Base-by-base conservation (phyloP, 2,113 vertebrate genomes). In the Hystrix cristata region DNA sequence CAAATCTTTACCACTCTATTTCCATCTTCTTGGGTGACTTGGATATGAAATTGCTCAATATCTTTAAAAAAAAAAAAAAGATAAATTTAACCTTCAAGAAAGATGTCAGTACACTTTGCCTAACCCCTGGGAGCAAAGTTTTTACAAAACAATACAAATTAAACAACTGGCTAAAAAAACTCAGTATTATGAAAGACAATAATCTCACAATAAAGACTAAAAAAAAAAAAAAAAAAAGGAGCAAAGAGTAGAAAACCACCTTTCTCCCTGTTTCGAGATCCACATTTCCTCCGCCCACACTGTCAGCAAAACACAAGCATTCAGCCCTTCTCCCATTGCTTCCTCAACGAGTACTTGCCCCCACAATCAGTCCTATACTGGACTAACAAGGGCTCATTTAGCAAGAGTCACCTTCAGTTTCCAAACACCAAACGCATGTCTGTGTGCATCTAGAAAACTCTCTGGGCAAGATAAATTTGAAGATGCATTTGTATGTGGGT, bases 1-100 rank as follows among this genome's bases (percentile, higher is more conserved):
- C 87, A 76, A 93, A 80, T 67, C 84, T 99, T 99, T 98, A 99
- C 99, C 99, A 99, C 99, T 99, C 97, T 98, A 60, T 99, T 99
- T 71, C 98, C 99, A 81, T 99, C 99, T 97, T 99, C 99, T 91
- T 92, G 98, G 53, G 97, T 98, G 95, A 99, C 98, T 51, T 48
- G 97, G 94, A 99, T 98, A 74, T 99, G 99, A 98, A 99, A 99
- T 64, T 99, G 98, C 92, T 99, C 99, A 95, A 99, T 98, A 99
- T 99, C 99, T 99, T 93, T 98, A 65, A 98, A 98, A 96, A 9
- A 46, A 90, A 48, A 96, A 91, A 85, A 97, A 90, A 97, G 21
- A 95, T 38, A 60, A 34, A 57, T 69, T 97, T 67, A 95, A 62
- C 10, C 34, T 96, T 84, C 15, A 62, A 15, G 7, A 55, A 95